These are phyloP conservation scores for Punctoribates punctum DNA, from an alignment of 2,888 invertebrate species.

Conservation along the genomic window DNA sequence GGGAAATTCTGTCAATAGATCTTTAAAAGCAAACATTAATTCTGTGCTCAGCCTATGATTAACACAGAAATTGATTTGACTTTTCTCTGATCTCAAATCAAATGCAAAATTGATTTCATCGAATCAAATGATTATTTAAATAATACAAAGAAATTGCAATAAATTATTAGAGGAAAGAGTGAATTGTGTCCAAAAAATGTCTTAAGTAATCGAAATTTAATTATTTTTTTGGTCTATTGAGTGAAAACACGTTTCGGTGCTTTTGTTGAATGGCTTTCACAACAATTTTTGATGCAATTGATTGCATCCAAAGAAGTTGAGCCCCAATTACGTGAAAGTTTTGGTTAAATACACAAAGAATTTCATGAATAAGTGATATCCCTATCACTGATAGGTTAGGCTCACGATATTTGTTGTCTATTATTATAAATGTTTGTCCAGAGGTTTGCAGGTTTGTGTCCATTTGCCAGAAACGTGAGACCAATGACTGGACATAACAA, in stretches of 20 bases:
- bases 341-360: not conserved
- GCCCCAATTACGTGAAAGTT: slow-evolving; percentile 2
- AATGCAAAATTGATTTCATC: no score
- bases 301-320: not conserved
- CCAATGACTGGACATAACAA: not conserved
- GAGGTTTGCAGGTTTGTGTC: not conserved
- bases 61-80: no score
- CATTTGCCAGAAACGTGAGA: not conserved
- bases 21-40: no score
- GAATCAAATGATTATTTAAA: no score
- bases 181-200: no score
- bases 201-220: not conserved
- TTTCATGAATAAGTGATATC: not conserved
- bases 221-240: not conserved
- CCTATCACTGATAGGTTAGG: not conserved
- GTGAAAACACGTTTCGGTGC: not conserved
- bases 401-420: no score
- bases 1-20: no score
- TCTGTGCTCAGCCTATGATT: no score
- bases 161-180: no score
- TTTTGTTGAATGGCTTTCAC: not conserved
- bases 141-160: no score
- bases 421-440: not conserved
- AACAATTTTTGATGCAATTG: not conserved
- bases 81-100: no score